Base-by-base conservation (phyloP, 2,113 vertebrate species). In the Eulemur macaco region DNA sequence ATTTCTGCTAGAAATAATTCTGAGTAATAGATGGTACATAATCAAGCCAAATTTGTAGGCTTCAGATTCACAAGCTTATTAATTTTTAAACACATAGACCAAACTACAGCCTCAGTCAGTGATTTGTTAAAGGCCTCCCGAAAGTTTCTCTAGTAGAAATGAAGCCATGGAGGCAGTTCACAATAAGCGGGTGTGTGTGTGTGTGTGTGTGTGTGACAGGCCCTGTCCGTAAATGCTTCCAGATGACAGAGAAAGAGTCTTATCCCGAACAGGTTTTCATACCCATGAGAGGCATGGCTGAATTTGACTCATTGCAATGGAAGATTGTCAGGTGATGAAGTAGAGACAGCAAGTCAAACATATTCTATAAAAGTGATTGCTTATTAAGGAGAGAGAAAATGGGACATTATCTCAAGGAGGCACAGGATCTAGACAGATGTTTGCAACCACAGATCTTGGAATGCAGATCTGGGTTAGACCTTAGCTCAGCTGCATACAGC, bases 1-100 rank as follows among this genome's bases (percentile, higher is more conserved):
- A 64, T 90, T 92, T 90, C 13, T 45, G 34, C 45, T 85, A 88
- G 58, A 92, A 96, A 96, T 34, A 73, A 23, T 85, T 92, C 47
- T 85, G 11, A 3, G 64, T 50, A 68, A 69, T 74, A 71, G 29
- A 89, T 89, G 47, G 27, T 31, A 89, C 18, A 88, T 91, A 96
- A 56, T 63, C 37, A 96, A 45, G 12, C 50, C n/a, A 69, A 20
- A 23, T 73, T 37, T 68, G 3, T 91, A 95, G 10, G 11, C 64
- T 97, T 97, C 39, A 84, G 14, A 90, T 76, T 84, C 29, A 76
- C 23, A 29, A 60, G 56, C 31, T 89, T 25, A 73, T 80, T 86
- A 50, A 74, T 20, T 94, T 92, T 86, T 96, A 76, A 95, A 92
- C 7, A 90, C 10, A 14, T 27, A 66, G 52, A 73, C 11, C 23